Conservation (phyloP, 2,797 vertebrate genomes). For the Syndactyla subalaris region DNA sequence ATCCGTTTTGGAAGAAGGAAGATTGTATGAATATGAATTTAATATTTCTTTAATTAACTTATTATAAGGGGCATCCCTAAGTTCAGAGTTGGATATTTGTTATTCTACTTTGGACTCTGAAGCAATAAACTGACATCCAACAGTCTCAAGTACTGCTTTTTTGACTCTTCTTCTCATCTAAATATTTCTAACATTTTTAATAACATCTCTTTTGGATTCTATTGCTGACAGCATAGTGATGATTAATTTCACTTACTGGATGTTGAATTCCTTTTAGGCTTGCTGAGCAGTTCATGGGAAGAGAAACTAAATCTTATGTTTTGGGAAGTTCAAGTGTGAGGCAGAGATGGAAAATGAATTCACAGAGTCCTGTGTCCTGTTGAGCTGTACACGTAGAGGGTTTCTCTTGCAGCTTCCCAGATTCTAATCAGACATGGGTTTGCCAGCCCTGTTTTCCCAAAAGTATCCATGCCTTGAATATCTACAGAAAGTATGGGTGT, state of each 20-base stretch:
- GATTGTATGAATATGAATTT: neutral
- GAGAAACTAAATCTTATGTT: neutral
- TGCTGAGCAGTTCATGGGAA: neutral
- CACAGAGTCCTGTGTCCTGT: rapidly evolving
- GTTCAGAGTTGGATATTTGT: neutral
- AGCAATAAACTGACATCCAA: neutral
- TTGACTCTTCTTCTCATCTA: neutral
- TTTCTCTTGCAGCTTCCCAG: neutral
- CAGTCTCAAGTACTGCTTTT: neutral
- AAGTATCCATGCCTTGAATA: neutral
- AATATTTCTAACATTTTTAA: neutral
- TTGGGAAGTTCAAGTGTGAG: neutral
- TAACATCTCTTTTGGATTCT: neutral
- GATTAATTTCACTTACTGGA: neutral
- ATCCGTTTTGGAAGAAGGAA: neutral
- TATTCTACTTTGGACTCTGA: neutral
- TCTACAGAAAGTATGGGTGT: neutral
- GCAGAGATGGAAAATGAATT: neutral
- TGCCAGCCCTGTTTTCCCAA: neutral
- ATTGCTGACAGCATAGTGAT: neutral
- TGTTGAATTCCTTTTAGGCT: neutral
- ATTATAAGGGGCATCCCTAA: neutral
- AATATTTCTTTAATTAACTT: neutral
- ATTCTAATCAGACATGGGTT: neutral
- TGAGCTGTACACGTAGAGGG: neutral